phyloP scores from a whole-genome alignment of 2,888 invertebrate genomes.

The Nudaria mundana region DNA sequence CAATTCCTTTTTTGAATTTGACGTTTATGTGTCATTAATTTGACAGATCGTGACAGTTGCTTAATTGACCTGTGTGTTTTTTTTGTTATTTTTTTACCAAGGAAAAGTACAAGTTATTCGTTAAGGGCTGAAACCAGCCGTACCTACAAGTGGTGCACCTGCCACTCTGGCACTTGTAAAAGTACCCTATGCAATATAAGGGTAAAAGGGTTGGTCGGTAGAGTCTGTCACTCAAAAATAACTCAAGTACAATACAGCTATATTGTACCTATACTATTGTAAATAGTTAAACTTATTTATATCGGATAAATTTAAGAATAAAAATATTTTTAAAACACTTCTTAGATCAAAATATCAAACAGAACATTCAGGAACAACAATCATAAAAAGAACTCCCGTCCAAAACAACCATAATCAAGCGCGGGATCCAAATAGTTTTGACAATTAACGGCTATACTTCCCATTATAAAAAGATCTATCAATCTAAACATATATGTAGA shows the following conservation, averaged over 20 bases:
- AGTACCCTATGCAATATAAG: too few relatives aligned
- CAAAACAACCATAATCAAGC: conserved; percentile 2
- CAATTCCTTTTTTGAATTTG: conserved; percentile 17
- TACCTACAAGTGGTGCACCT: too few relatives aligned
- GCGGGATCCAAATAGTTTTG: conserved; percentile 20
- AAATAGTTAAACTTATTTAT: too few relatives aligned
- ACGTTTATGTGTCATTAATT: conserved; percentile 8
- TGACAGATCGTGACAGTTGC: neutral
- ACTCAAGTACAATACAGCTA: too few relatives aligned
- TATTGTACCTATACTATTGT: too few relatives aligned
- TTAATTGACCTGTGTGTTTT: neutral
- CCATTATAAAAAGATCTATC: conserved; percentile 21
- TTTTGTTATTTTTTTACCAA: neutral
- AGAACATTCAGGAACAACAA: conserved; percentile 5
- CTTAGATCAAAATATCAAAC: conserved; percentile 15
- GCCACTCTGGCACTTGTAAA: too few relatives aligned
- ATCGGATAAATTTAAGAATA: neutral
- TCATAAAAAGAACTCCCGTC: conserved; percentile 11
- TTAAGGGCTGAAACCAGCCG: too few relatives aligned
- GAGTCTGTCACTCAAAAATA: too few relatives aligned
- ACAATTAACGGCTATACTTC: conserved; percentile 18
- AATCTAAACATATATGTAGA: conserved; percentile 10
- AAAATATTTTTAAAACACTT: conserved; percentile 10
- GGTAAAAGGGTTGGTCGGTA: too few relatives aligned
- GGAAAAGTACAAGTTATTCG: too few relatives aligned